Evolutionary conservation across 2,113 vertebrate genomes (phyloP).

Genomic region (Tringa solitaria): DNA sequence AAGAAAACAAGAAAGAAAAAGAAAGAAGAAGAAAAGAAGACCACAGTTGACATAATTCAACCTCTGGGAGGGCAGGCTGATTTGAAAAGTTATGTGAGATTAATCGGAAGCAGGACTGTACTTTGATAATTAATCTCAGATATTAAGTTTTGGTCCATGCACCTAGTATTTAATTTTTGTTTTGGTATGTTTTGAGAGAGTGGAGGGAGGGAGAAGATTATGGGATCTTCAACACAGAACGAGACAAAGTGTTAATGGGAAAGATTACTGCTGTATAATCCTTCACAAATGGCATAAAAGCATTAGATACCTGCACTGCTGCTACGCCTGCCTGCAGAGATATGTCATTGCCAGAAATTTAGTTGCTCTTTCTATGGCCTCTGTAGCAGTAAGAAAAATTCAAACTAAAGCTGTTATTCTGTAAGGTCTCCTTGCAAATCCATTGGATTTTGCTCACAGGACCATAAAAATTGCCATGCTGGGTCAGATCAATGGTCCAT

Average conservation of each 20-base stretch:
- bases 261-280: constrained; percentile 25
- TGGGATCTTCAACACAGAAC: background rate
- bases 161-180: background rate
- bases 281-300: background rate
- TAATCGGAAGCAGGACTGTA: background rate
- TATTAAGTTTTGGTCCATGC: background rate
- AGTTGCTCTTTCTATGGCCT: background rate
- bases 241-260: background rate
- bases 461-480: constrained; percentile 55
- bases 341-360: constrained; percentile 4
- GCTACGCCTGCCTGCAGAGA: background rate
- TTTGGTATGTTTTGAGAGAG: background rate
- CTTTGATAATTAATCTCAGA: constrained; percentile 4
- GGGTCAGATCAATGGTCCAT: constrained; percentile 58
- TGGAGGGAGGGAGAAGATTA: background rate
- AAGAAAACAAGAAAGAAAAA: background rate
- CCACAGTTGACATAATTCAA: background rate
- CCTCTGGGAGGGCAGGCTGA: background rate
- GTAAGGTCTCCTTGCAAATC: constrained; percentile 38
- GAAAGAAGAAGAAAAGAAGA: too few relatives aligned
- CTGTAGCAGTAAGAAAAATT: background rate
- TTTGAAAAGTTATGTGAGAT: background rate
- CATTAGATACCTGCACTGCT: background rate
- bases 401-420: background rate
- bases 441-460: constrained; percentile 43